A percentile compares a stretch with the other conserved stretches of the same genome.
phyloP scores from a whole-genome alignment of 2,113 vertebrate genomes.

The Cyprinus carpio region DNA sequence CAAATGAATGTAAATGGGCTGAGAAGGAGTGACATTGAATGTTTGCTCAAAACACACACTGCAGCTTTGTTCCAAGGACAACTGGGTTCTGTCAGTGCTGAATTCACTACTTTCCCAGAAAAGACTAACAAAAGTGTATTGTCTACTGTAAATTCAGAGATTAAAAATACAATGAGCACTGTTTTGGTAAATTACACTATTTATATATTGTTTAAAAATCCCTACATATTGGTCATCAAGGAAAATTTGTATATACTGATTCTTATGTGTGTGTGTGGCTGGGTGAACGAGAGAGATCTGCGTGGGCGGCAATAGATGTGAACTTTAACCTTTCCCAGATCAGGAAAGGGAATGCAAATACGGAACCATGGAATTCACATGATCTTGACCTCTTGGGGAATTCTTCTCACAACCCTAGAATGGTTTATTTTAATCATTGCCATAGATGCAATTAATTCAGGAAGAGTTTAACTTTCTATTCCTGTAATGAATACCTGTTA shows the following conservation, averaged over 20 bases:
- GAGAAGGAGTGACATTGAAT: not conserved
- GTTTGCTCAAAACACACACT: constrained; percentile 29
- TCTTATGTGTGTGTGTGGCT: not conserved
- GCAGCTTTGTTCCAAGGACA: constrained; percentile 14
- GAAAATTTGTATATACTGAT: not conserved
- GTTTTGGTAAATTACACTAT: not conserved
- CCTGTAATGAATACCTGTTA: not conserved
- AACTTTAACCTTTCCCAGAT: constrained; percentile 5
- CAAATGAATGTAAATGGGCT: constrained; percentile 42
- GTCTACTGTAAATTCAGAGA: not conserved
- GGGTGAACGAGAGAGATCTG: not conserved
- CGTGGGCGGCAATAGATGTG: not conserved
- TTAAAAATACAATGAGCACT: not conserved
- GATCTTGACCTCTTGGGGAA: not conserved
- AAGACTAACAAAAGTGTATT: not conserved
- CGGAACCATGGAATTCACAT: not conserved
- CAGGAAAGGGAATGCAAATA: not conserved
- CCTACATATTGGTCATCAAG: not conserved
- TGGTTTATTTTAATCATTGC: not conserved
- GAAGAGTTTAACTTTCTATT: not conserved
- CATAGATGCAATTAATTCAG: not conserved
- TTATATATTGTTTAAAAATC: not conserved
- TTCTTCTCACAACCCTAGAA: not conserved
- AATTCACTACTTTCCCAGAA: not conserved
- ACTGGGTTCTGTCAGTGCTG: constrained; percentile 14